phyloP scores from a whole-genome alignment of 2,797 vertebrate genomes.

The Hydrolagus colliei region DNA sequence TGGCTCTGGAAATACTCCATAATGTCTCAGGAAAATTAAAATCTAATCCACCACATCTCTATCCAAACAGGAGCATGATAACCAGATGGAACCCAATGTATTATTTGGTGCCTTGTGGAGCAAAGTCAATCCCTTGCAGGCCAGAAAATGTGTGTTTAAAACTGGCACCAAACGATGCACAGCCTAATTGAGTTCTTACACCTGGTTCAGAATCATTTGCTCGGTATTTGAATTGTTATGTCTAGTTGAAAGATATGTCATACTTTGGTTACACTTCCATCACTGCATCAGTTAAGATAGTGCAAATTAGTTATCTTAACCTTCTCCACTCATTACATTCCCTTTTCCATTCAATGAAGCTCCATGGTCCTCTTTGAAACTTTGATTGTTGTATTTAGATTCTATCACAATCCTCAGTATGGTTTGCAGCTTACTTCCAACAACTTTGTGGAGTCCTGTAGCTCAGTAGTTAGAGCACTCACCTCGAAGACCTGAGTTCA shows the following conservation, averaged over 20 bases:
- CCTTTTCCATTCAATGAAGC: too few species aligned
- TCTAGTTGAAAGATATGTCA: background rate
- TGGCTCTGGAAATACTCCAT: too few species aligned
- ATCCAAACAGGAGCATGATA: conserved; percentile 11
- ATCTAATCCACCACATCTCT: background rate
- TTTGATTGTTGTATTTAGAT: too few species aligned
- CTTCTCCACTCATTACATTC: too few species aligned
- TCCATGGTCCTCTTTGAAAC: too few species aligned
- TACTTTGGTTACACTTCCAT: background rate
- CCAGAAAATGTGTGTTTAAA: background rate
- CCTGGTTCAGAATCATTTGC: background rate
- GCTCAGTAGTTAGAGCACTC: too few species aligned
- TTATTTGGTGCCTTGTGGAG: background rate
- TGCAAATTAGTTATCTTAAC: background rate
- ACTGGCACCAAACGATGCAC: background rate
- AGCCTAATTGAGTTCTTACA: background rate
- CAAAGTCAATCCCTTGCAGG: background rate
- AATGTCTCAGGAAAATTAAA: background rate
- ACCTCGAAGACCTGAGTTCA: too few species aligned
- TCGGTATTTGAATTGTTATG: background rate
- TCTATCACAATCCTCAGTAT: too few species aligned
- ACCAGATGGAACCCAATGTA: background rate
- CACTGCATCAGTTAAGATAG: background rate
- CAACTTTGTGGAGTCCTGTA: too few species aligned
- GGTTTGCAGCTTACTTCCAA: too few species aligned